These are phyloP conservation scores for Chrysemys picta DNA, from an alignment of 2,113 vertebrate species.

Conservation along the genomic window DNA sequence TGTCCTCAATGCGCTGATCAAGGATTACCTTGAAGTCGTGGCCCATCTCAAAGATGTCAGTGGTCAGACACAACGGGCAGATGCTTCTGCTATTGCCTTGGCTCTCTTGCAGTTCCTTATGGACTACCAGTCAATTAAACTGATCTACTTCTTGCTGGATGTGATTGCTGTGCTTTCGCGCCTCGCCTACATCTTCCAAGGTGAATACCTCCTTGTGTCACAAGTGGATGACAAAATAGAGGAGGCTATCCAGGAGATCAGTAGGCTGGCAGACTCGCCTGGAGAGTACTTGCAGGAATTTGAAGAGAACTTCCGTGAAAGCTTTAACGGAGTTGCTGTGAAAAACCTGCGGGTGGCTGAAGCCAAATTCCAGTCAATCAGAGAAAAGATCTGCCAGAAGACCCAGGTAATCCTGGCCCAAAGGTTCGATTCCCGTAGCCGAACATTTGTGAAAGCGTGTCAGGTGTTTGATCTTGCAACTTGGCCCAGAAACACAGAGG, in stretches of 20 bases:
- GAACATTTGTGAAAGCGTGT: slow-evolving; percentile 90
- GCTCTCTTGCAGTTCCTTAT: slow-evolving; percentile 95
- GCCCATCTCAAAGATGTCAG: slow-evolving; percentile 94
- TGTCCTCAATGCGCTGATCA: slow-evolving; percentile 94
- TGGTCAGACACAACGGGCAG: slow-evolving; percentile 91
- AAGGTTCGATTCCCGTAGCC: slow-evolving; percentile 88
- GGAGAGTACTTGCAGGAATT: slow-evolving; percentile 97
- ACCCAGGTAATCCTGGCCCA: slow-evolving; percentile 92
- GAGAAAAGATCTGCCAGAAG: slow-evolving; percentile 96
- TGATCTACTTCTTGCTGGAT: slow-evolving; percentile 96
- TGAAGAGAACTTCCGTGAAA: slow-evolving; percentile 95
- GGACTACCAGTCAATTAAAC: slow-evolving; percentile 96
- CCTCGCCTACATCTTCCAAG: slow-evolving; percentile 92
- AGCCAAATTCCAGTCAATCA: slow-evolving; percentile 96
- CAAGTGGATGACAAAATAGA: slow-evolving; percentile 92
- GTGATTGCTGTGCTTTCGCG: slow-evolving; percentile 92
- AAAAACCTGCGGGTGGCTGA: slow-evolving; percentile 95
- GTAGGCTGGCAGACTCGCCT: slow-evolving; percentile 89
- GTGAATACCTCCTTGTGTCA: slow-evolving; percentile 90
- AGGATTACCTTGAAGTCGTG: slow-evolving; percentile 96
- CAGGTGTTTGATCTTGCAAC: slow-evolving; percentile 89
- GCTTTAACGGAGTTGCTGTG: slow-evolving; percentile 92
- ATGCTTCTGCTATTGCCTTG: slow-evolving; percentile 92
- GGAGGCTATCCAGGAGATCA: slow-evolving; percentile 94
- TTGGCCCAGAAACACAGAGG: slow-evolving; percentile 90